Conservation (phyloP, 2,797 vertebrate genomes). For the Meriones psammophilus region DNA sequence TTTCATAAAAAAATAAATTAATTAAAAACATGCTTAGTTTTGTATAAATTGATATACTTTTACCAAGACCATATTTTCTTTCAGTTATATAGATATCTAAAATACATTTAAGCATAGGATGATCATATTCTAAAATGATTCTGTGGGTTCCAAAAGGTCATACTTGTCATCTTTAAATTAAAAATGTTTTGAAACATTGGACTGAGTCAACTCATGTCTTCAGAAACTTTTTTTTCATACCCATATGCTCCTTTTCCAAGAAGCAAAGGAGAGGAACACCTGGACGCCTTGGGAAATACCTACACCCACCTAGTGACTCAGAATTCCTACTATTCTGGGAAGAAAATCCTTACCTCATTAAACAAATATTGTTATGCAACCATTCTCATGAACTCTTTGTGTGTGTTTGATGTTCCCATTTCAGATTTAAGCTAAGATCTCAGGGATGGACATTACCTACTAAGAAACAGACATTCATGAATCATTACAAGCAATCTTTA, state of each 20-base stretch:
- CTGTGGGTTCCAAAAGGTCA: no score
- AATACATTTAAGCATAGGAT: not conserved
- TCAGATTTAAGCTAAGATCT: not conserved
- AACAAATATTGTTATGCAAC: not conserved
- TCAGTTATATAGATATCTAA: not conserved
- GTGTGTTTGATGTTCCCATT: not conserved
- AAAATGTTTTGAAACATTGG: not conserved
- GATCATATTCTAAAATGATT: not conserved
- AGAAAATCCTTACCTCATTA: not conserved
- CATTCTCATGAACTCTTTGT: not conserved
- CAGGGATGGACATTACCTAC: not conserved
- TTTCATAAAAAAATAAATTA: no score
- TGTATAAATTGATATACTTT: not conserved
- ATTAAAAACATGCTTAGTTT: not conserved
- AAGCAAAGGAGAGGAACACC: not conserved
- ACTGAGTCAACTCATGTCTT: not conserved
- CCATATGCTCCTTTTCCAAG: not conserved
- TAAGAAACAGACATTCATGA: not conserved
- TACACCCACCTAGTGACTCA: not conserved
- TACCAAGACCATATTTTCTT: not conserved
- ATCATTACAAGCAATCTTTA: not conserved
- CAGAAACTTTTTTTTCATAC: not conserved
- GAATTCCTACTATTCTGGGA: not conserved
- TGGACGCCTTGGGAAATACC: not conserved
- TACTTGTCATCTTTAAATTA: not conserved